A percentile compares a stretch with the other conserved stretches of the same genome.
phyloP scores from a whole-genome alignment of 2,888 invertebrate species.

The Callyntrura guangdongensis region DNA sequence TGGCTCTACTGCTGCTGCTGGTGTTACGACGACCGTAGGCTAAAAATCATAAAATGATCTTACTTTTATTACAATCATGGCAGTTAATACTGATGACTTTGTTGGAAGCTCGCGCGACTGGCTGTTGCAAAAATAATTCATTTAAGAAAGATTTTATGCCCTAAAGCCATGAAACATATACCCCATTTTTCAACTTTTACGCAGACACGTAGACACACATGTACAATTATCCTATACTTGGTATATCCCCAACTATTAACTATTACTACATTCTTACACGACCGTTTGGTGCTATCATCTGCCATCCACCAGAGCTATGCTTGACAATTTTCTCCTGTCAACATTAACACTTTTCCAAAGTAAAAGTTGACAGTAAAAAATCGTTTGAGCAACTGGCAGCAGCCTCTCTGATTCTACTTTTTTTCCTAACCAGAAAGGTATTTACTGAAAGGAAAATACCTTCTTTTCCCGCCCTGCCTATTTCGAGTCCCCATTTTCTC shows the following conservation, averaged over 20 bases:
- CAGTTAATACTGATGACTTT: constrained; percentile 28
- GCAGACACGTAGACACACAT: constrained; percentile 26
- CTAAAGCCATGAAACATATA: constrained; percentile 4
- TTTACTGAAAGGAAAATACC: constrained; percentile 27
- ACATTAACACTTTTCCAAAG: constrained; percentile 72
- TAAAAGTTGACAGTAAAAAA: constrained; percentile 79
- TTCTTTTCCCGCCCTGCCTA: constrained; percentile 29
- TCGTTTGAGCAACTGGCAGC: constrained; percentile 75
- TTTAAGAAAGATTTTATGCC: constrained; percentile 56
- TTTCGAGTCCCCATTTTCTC: not conserved
- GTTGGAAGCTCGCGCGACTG: constrained; percentile 18
- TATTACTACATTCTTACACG: not conserved
- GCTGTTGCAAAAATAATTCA: constrained; percentile 53
- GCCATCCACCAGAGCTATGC: constrained; percentile 54
- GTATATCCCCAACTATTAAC: not conserved
- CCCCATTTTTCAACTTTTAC: not conserved
- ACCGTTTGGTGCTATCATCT: constrained; percentile 41
- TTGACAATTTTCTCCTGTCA: constrained; percentile 75
- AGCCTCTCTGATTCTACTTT: constrained; percentile 16
- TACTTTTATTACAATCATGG: constrained; percentile 27
- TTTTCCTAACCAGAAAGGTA: constrained; percentile 2
- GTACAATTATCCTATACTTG: not conserved
- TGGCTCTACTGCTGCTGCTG: not conserved
- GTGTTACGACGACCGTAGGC: not conserved
- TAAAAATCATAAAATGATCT: constrained; percentile 26